Evolutionary conservation across 2,113 vertebrate genomes (phyloP).

Genomic region (Syngnathus scovelli): DNA sequence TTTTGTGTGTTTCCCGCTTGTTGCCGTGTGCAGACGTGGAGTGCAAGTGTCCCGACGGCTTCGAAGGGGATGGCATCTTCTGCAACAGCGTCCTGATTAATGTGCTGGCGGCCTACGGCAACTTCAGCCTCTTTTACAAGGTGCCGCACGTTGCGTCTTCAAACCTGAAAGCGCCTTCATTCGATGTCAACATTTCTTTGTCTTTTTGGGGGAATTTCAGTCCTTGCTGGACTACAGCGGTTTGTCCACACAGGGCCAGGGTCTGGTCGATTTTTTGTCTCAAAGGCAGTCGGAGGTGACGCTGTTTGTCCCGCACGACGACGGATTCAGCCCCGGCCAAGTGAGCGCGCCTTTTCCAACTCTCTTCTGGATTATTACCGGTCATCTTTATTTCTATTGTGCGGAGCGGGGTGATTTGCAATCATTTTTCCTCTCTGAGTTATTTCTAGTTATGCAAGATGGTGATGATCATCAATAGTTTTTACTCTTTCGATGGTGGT

Average conservation of each 20-base stretch:
- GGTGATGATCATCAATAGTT: not conserved
- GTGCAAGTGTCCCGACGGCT: conserved; percentile 76
- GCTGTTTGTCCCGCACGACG: conserved; percentile 84
- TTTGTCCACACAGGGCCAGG: conserved; percentile 66
- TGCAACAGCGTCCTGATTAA: conserved; percentile 84
- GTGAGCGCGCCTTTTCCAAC: conserved; percentile 52
- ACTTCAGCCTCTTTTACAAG: conserved; percentile 85
- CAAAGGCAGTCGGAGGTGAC: conserved; percentile 76
- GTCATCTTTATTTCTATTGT: not conserved
- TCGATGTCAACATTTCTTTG: not conserved
- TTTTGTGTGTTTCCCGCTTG: not conserved
- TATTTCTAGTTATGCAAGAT: not conserved
- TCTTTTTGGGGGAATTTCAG: conserved; percentile 47
- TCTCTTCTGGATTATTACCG: not conserved
- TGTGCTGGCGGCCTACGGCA: conserved; percentile 74
- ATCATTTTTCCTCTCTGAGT: not conserved
- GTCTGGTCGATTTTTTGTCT: conserved; percentile 77
- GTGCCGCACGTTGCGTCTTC: conserved; percentile 58
- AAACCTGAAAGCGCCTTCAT: not conserved
- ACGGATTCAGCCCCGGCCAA: conserved; percentile 79
- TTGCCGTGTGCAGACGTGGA: conserved; percentile 73
- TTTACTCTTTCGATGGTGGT: not conserved
- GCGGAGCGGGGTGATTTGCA: not conserved
- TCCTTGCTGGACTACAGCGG: conserved; percentile 78
- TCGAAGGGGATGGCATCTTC: conserved; percentile 80